These are phyloP conservation scores for Ethmia dodecea DNA, from an alignment of 2,888 invertebrate genomes.

Conservation along the genomic window DNA sequence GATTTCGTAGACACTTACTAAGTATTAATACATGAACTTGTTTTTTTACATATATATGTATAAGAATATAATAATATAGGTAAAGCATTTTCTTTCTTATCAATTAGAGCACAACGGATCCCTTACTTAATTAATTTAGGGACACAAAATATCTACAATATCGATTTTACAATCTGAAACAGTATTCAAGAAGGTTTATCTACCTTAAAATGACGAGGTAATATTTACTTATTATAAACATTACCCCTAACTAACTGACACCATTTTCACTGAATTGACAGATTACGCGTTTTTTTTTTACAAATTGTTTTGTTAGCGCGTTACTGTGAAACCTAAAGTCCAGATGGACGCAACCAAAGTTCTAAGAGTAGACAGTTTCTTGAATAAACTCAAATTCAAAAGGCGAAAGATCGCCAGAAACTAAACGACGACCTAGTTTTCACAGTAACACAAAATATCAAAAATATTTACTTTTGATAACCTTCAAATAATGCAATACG, in stretches of 20 bases:
- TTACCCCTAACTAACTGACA: slow-evolving; percentile 64
- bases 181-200: slow-evolving; percentile 51
- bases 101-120: slow-evolving; percentile 68
- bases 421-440: slow-evolving; percentile 28
- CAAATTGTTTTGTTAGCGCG: slow-evolving; percentile 41
- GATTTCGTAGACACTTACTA: slow-evolving; percentile 72
- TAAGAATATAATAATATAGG: slow-evolving; percentile 75
- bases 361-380: no score
- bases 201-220: slow-evolving; percentile 54
- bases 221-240: slow-evolving; percentile 35
- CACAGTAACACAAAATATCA: slow-evolving; percentile 56
- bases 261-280: slow-evolving; percentile 71
- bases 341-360: no score
- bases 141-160: slow-evolving; percentile 66
- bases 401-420: no score
- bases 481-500: slow-evolving; percentile 44
- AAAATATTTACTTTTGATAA: slow-evolving; percentile 48
- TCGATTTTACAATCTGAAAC: slow-evolving; percentile 48
- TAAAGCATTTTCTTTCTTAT: slow-evolving; percentile 74
- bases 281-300: slow-evolving; percentile 41
- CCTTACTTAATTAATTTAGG: slow-evolving; percentile 49
- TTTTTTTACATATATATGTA: slow-evolving; percentile 75
- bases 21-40: slow-evolving; percentile 61
- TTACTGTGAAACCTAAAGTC: slow-evolving; percentile 46
- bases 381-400: no score